Conservation (phyloP, 2,797 vertebrate species). For the Phoxinus dragarum region DNA sequence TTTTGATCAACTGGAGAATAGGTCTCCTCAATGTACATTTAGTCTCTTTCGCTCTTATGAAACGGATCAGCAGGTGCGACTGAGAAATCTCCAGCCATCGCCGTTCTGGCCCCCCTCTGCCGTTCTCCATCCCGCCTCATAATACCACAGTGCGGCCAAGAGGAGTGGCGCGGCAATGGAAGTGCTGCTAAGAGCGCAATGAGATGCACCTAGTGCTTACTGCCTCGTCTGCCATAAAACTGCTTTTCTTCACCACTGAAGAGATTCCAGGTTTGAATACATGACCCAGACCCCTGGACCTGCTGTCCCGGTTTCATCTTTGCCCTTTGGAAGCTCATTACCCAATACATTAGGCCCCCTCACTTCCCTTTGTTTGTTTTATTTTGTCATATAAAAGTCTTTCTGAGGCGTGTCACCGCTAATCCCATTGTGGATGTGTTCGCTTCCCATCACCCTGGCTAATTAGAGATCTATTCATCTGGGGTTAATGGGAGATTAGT, state of each 20-base stretch:
- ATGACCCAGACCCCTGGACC: background rate
- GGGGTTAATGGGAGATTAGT: slow-evolving; percentile 57
- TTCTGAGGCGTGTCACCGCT: slow-evolving; percentile 14
- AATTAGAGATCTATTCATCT: slow-evolving; percentile 54
- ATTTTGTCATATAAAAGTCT: slow-evolving; percentile 37
- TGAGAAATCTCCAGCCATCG: background rate
- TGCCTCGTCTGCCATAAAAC: slow-evolving; percentile 17
- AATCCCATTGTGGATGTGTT: slow-evolving; percentile 41
- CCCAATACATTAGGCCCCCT: background rate
- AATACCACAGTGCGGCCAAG: background rate
- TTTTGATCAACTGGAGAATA: slow-evolving; percentile 25
- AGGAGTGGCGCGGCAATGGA: slow-evolving; percentile 22
- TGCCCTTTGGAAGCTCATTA: background rate
- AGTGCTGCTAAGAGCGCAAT: background rate
- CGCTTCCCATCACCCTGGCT: slow-evolving; percentile 27
- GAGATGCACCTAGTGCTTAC: slow-evolving; percentile 34
- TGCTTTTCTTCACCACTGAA: background rate
- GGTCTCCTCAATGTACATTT: slow-evolving; percentile 29
- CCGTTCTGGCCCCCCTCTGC: background rate
- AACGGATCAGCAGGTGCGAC: slow-evolving; percentile 40
- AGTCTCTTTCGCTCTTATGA: slow-evolving; percentile 7
- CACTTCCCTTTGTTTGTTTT: slow-evolving; percentile 12
- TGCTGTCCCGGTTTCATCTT: background rate
- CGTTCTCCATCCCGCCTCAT: background rate
- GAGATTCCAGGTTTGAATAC: background rate